These are phyloP conservation scores for Mastomys coucha DNA, from an alignment of 2,113 vertebrate species.

Conservation along the genomic window DNA sequence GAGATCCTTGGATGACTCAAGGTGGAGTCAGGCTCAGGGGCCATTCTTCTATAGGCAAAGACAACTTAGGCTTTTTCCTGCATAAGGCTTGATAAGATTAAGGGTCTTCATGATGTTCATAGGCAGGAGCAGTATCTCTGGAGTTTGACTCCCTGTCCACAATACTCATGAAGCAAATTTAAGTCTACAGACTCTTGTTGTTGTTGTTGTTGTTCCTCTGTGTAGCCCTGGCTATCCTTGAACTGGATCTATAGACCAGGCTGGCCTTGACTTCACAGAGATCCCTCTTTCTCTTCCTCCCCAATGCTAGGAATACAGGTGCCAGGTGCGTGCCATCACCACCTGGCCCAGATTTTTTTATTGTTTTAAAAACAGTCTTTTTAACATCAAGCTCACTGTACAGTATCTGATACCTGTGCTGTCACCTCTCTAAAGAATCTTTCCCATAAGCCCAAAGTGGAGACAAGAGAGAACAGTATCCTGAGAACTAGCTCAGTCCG, in stretches of 20 bases:
- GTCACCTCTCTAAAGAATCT: neutral
- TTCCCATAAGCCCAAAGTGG: neutral
- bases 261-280: too few relatives aligned
- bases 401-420: fast-evolving
- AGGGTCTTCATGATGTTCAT: neutral
- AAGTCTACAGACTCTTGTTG: neutral
- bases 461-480: neutral
- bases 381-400: neutral
- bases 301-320: neutral
- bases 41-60: neutral
- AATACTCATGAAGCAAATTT: fast-evolving
- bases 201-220: neutral
- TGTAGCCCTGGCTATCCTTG: neutral
- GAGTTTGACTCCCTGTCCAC: neutral
- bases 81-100: neutral
- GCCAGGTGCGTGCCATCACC: too few relatives aligned
- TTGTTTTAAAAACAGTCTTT: neutral
- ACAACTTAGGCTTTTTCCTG: neutral
- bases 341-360: neutral
- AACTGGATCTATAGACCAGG: neutral
- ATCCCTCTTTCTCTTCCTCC: too few relatives aligned
- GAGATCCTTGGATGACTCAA: neutral
- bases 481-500: neutral
- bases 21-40: neutral
- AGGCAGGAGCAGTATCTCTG: neutral